phyloP scores from a whole-genome alignment of 2,888 invertebrate genomes.

The Platerodrilus igneus region DNA sequence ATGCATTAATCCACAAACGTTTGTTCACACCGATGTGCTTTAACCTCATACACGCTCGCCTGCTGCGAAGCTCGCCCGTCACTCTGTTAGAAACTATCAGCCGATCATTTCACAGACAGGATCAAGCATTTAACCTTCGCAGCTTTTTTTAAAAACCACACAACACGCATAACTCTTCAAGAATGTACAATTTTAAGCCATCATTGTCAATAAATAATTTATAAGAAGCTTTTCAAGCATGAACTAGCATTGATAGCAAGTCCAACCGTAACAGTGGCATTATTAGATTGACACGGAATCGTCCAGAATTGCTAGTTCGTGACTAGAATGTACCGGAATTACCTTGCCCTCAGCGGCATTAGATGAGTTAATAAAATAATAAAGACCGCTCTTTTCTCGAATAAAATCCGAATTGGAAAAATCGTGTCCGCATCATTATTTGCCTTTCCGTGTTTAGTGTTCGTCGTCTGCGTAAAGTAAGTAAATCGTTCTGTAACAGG shows the following conservation, averaged over 20 bases:
- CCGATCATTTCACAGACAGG: too few species aligned
- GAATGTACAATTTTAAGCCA: too few species aligned
- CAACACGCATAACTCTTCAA: too few species aligned
- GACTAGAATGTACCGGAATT: conserved; percentile 39
- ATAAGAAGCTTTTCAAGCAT: conserved; percentile 40
- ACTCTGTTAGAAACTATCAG: too few species aligned
- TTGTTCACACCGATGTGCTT: conserved; percentile 30
- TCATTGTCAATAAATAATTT: too few species aligned
- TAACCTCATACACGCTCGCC: conserved; percentile 30
- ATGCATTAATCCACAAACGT: conserved; percentile 33
- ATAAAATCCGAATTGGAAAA: too few species aligned
- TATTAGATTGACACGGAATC: conserved; percentile 50
- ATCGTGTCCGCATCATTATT: too few species aligned
- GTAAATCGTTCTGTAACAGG: conserved; percentile 22
- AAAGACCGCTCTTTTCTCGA: too few species aligned
- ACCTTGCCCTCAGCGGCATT: conserved; percentile 44
- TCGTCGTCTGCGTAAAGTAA: conserved; percentile 10
- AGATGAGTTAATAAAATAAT: too few species aligned
- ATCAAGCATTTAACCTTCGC: too few species aligned
- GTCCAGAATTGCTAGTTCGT: conserved; percentile 44
- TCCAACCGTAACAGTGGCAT: conserved; percentile 49
- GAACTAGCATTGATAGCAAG: conserved; percentile 43
- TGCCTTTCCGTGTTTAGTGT: too few species aligned
- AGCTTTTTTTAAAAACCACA: too few species aligned
- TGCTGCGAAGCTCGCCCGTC: conserved; percentile 31